A percentile compares a stretch with the other conserved stretches of the same genome.
phyloP scores from a whole-genome alignment of 1,140 invertebrate species.

The Conus ventricosus region DNA sequence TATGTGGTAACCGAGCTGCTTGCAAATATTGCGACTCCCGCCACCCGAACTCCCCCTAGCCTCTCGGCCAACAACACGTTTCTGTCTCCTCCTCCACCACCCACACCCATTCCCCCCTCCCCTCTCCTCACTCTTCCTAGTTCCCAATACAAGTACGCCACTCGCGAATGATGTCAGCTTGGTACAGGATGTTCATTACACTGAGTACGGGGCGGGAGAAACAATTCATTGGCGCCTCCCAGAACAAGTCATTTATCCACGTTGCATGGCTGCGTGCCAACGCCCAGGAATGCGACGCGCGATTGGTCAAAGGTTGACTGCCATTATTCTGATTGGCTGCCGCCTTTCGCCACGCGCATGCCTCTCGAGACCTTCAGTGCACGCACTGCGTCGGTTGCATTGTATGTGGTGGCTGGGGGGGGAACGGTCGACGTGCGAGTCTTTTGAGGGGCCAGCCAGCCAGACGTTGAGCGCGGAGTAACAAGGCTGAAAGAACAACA shows the following conservation, averaged over 20 bases:
- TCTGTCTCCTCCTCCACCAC: background rate
- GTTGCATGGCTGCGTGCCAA: constrained; percentile 1
- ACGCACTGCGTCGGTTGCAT: background rate
- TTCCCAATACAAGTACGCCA: background rate
- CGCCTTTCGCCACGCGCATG: background rate
- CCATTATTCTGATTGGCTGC: background rate
- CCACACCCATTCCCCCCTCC: background rate
- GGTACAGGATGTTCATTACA: background rate
- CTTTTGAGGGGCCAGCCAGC: no score
- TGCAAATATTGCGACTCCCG: no score
- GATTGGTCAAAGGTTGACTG: constrained; percentile 5
- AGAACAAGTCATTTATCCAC: background rate
- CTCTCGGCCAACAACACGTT: background rate
- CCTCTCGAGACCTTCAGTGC: background rate
- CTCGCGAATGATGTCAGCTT: background rate
- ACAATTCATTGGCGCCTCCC: background rate
- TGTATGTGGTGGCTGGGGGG: no score
- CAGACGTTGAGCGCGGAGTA: no score
- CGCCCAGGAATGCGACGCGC: background rate
- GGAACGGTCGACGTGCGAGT: no score
- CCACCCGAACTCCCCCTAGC: no score
- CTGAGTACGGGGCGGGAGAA: background rate
- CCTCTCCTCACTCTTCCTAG: background rate
- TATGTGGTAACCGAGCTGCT: background rate
- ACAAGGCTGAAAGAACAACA: no score